A percentile compares a stretch with the other conserved stretches of the same genome.
Evolutionary conservation across 2,113 vertebrate species (phyloP).

Genomic region (Menidia beryllina): DNA sequence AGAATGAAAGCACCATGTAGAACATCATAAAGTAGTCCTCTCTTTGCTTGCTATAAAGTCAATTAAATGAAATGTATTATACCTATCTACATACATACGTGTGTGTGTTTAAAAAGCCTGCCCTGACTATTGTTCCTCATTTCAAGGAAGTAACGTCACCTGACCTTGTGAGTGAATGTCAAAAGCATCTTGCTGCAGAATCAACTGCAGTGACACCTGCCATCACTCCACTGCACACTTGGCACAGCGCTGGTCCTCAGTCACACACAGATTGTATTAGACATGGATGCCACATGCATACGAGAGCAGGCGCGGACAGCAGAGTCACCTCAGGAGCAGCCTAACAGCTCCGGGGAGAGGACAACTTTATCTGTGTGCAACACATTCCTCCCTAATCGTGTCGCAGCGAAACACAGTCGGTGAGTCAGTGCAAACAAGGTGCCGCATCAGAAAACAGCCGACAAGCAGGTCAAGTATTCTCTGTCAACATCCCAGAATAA

Average conservation of each 20-base stretch:
- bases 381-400: constrained; percentile 73
- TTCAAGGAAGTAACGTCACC: constrained; percentile 19
- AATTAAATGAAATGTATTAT: not conserved
- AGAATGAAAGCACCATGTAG: no score
- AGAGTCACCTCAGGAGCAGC: constrained; percentile 41
- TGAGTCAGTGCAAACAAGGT: constrained; percentile 40
- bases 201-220: constrained; percentile 56
- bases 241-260: constrained; percentile 43
- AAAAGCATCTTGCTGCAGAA: constrained; percentile 31
- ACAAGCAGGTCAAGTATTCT: constrained; percentile 32
- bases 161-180: constrained; percentile 53
- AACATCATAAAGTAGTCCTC: not conserved
- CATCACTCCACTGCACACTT: constrained; percentile 46
- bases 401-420: constrained; percentile 51
- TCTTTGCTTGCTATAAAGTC: not conserved
- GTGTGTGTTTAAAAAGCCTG: not conserved
- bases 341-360: constrained; percentile 38
- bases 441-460: constrained; percentile 39
- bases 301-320: constrained; percentile 40
- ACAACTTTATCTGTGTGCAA: constrained; percentile 61
- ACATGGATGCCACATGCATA: constrained; percentile 50
- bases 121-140: not conserved
- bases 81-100: not conserved
- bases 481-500: constrained; percentile 34
- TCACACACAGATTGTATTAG: constrained; percentile 61